Evolutionary conservation across 2,888 invertebrate genomes (phyloP), one percentile per base, ranked within the genome.

Genomic region (Pristionchus mayeri): DNA sequence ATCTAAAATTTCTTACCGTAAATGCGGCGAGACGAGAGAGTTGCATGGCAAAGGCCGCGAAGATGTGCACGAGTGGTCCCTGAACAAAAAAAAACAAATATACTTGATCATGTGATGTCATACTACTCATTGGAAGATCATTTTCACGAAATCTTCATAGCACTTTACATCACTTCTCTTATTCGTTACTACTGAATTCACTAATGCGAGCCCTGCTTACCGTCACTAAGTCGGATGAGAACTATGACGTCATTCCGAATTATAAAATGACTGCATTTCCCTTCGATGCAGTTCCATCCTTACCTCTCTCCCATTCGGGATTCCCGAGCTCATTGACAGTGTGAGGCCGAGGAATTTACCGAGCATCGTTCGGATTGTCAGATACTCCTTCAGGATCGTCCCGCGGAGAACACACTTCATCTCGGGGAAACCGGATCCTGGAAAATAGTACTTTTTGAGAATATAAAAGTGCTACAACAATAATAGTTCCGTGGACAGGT

Each of bases 231-330:
- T n/a, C n/a, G n/a, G n/a, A n/a, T n/a, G n/a, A n/a, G n/a, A n/a
- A n/a, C n/a, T n/a, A n/a, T n/a, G n/a, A n/a, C n/a, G n/a, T n/a
- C n/a, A n/a, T n/a, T n/a, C n/a, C n/a, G n/a, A n/a, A n/a, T n/a
- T n/a, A n/a, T n/a, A n/a, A n/a, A n/a, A n/a, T n/a, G n/a, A n/a
- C n/a, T n/a, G n/a, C n/a, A n/a, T n/a, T n/a, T n/a, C n/a, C n/a
- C n/a, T n/a, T n/a, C n/a, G n/a, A n/a, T n/a, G n/a, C n/a, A n/a
- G n/a, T n/a, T n/a, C n/a, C n/a, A n/a, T n/a, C n/a, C 34, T 16
- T 75, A 78, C 76, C 76, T 78, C 76, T 50, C 76, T 78, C 2
- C 76, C 76, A 52, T 78, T 78, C 1, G 76, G 76, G 34, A 78
- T 78, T 50, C 76, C 76, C 0, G 76, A 78, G n/a, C 76, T 78